These are phyloP conservation scores for Beris morrisii DNA, from an alignment of 2,888 invertebrate genomes.

Conservation along the genomic window DNA sequence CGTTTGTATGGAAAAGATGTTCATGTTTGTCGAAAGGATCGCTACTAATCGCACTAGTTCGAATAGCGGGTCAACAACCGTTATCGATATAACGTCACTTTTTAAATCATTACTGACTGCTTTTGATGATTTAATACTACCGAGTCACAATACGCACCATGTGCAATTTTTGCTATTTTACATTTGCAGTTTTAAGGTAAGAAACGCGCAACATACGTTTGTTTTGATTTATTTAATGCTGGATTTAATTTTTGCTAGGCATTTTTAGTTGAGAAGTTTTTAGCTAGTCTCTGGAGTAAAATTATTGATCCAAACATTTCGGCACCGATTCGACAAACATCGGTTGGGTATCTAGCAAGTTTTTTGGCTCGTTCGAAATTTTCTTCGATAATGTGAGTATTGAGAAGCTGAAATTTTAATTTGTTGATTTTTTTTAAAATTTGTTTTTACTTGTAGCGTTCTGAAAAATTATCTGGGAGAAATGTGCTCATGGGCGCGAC, in stretches of 20 bases:
- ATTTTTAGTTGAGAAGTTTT: constrained; percentile 64
- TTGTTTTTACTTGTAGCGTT: constrained; percentile 58
- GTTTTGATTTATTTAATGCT: background rate
- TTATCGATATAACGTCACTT: constrained; percentile 36
- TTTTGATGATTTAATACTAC: constrained; percentile 80
- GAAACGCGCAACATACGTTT: background rate
- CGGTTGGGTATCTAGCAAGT: constrained; percentile 75
- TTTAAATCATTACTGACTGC: constrained; percentile 65
- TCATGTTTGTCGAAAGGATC: constrained; percentile 62
- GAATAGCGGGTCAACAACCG: background rate
- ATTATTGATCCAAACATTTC: constrained; percentile 68
- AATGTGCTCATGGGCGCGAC: constrained; percentile 82
- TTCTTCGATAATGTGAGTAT: constrained; percentile 60
- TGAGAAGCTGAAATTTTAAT: background rate
- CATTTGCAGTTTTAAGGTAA: constrained; percentile 66
- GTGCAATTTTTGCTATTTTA: constrained; percentile 78
- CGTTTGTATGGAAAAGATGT: constrained; percentile 72
- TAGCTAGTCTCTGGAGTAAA: constrained; percentile 73
- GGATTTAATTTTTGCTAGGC: constrained; percentile 39
- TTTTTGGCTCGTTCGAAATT: constrained; percentile 70
- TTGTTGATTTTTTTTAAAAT: constrained; percentile 29
- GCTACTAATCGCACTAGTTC: background rate
- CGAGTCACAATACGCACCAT: constrained; percentile 80
- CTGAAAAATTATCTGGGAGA: constrained; percentile 67
- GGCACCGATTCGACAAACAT: constrained; percentile 66